Conservation (phyloP, 2,113 vertebrate genomes). For the Physeter macrocephalus region DNA sequence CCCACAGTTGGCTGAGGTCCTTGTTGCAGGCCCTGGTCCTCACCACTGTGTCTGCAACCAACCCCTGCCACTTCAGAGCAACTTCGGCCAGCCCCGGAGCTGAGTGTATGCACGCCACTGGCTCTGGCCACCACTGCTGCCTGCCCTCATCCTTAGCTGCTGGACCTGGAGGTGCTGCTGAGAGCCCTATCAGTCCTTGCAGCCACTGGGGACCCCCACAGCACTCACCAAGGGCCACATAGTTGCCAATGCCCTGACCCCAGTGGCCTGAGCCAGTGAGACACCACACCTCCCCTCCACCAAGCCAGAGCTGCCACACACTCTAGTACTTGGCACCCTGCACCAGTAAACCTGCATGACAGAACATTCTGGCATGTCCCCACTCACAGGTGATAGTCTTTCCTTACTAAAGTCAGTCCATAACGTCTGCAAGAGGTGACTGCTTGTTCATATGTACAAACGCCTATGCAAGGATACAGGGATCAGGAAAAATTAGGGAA, state of each 20-base stretch:
- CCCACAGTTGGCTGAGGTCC: not conserved
- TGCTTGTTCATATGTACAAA: not conserved
- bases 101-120: not conserved
- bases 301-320: not conserved
- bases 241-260: not conserved
- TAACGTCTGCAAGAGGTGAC: not conserved
- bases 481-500: not conserved
- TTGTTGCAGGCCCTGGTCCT: not conserved
- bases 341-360: not conserved
- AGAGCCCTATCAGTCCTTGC: not conserved
- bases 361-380: not conserved
- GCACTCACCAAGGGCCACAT: not conserved
- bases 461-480: not conserved
- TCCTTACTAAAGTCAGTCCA: not conserved
- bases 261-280: not conserved
- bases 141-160: not conserved
- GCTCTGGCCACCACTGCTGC: not conserved
- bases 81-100: not conserved
- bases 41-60: not conserved
- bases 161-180: not conserved
- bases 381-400: not conserved
- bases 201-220: not conserved
- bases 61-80: not conserved
- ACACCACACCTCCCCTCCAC: not conserved
- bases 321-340: not conserved